Conservation (phyloP, 2,797 vertebrate species). For the Enteromius mattozi region DNA sequence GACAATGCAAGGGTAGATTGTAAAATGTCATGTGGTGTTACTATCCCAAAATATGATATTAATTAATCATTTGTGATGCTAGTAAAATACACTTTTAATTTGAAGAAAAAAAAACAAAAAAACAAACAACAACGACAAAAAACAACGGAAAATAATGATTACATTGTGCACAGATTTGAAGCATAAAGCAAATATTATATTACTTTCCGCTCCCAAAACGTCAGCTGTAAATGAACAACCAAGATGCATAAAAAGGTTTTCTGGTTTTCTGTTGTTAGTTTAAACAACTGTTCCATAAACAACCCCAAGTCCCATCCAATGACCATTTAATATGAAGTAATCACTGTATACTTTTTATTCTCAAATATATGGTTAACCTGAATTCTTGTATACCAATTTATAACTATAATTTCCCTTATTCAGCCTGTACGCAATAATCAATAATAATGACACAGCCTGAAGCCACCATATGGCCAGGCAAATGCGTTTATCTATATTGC, state of each 20-base stretch:
- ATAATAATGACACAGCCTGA: constrained; percentile 12
- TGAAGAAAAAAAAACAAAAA: too few species aligned
- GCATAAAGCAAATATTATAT: not conserved
- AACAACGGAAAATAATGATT: not conserved
- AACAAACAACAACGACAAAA: too few species aligned
- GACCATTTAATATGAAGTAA: too few species aligned
- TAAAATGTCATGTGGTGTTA: not conserved
- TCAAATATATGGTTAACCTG: not conserved
- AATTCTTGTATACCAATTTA: not conserved
- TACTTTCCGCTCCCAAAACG: not conserved
- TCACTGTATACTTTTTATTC: too few species aligned
- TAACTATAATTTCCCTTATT: not conserved
- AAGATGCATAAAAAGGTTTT: too few species aligned
- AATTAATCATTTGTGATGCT: not conserved
- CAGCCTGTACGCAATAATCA: not conserved
- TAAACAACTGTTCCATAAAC: too few species aligned
- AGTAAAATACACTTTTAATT: not conserved
- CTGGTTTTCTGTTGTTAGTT: too few species aligned
- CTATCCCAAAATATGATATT: not conserved
- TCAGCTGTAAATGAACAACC: too few species aligned
- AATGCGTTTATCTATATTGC: not conserved
- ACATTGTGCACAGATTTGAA: not conserved
- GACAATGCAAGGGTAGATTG: not conserved
- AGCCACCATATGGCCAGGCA: constrained; percentile 3
- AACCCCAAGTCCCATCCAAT: too few species aligned